Evolutionary conservation across 2,113 vertebrate species (phyloP).

Genomic region (Riparia riparia): DNA sequence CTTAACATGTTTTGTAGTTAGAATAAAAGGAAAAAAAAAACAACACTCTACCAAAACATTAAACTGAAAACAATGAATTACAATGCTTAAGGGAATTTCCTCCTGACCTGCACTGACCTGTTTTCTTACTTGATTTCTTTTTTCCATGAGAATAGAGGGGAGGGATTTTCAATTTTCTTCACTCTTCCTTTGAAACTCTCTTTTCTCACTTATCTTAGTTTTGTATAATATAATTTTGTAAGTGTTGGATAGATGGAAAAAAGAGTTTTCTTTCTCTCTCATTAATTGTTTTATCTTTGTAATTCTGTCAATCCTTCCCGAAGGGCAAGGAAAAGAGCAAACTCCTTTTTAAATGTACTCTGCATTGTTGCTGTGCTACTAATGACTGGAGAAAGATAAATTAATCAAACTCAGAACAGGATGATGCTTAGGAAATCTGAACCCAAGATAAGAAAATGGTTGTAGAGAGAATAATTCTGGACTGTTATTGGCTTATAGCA

Average conservation of each 20-base stretch:
- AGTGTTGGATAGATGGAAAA: not conserved
- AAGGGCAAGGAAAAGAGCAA: not conserved
- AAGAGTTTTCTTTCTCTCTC: not conserved
- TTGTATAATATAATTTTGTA: not conserved
- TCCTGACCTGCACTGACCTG: not conserved
- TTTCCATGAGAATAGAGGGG: accelerated
- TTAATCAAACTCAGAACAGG: not conserved
- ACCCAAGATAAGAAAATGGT: not conserved
- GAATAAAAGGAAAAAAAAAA: not conserved
- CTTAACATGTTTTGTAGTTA: not conserved
- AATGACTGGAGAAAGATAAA: not conserved
- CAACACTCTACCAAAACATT: not conserved
- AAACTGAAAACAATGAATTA: not conserved
- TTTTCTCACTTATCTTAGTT: not conserved
- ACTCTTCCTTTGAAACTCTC: not conserved
- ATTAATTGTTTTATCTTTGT: not conserved
- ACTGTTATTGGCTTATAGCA: not conserved
- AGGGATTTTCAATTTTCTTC: not conserved
- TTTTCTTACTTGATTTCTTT: not conserved
- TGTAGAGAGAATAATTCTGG: not conserved
- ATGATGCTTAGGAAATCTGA: not conserved
- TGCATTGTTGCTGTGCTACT: not conserved
- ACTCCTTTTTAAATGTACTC: not conserved
- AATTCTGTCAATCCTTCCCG: not conserved
- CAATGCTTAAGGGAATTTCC: not conserved